Evolutionary conservation across 2,888 invertebrate genomes (phyloP), one percentile per base, ranked within the genome.

Genomic region (Malthinus seriepunctatus): DNA sequence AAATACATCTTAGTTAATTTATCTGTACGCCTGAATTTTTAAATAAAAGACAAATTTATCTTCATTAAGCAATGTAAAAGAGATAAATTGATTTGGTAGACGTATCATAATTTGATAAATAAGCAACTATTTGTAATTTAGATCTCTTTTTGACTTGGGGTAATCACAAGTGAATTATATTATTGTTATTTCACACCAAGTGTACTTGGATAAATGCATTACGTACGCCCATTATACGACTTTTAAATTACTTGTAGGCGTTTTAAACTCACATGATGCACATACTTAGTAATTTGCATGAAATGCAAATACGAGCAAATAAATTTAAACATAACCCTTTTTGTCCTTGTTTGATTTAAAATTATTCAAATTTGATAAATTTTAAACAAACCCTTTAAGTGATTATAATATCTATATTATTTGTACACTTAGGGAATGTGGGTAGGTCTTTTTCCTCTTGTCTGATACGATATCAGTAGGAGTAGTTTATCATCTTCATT

Each of bases 381-480:
- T 23, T 23, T 23, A 23, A 23, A 23, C 23, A 5, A 15, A 42
- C 14, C 39, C 39, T 23, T 42, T 42, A 42, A 42, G 15, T 42
- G 39, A 42, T 42, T 42, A 42, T 15, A 42, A 42, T 42, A 42
- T 42, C 39, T 15, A 14, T 14, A 23, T 15, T 42, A 42, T 42
- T 42, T 42, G 39, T 42, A 11, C 39, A n/a, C 14, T 23, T 7
- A 23, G 39, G n/a, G 59, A 59, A 60, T 60, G 55, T 60, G 60
- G 60, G 55, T 56, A 52, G 56, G 62, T 58, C 58, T 56, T 55
- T 37, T 37, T 49, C 23, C 5, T 47, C 48, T 58, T 48, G 54
- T 47, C 50, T 57, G 62, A 62, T 62, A 62, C 49, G 48, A 54
- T 62, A 60, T 58, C 59, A 56, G 63, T 60, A 56, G 60, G 63